These are phyloP conservation scores for Cyprinodon variegatus DNA, from an alignment of 2,113 vertebrate genomes.

Conservation along the genomic window DNA sequence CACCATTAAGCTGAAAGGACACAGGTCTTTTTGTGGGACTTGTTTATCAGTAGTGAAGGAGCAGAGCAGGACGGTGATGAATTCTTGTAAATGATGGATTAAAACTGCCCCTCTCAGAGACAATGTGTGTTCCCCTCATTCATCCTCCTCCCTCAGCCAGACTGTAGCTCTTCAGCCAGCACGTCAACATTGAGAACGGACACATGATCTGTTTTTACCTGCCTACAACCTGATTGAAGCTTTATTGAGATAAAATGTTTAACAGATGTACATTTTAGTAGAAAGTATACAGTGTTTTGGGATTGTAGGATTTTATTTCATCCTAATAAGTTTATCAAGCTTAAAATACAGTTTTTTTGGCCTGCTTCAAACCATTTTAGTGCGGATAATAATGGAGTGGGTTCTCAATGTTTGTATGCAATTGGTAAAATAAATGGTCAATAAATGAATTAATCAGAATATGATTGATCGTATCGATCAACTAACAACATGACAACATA, in stretches of 20 bases:
- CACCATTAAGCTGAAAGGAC: constrained; percentile 27
- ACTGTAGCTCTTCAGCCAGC: constrained; percentile 12
- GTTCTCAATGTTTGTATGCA: no score
- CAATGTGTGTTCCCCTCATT: constrained; percentile 29
- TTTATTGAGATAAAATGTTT: constrained; percentile 1
- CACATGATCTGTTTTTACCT: constrained; percentile 11
- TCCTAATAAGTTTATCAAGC: no score
- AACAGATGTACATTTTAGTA: neutral
- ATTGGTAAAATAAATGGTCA: no score
- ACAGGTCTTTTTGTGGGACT: constrained; percentile 17
- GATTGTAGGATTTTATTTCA: no score
- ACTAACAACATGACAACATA: no score
- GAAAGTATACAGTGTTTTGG: no score
- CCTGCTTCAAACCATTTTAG: no score
- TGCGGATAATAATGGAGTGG: no score
- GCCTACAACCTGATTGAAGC: neutral
- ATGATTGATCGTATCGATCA: no score
- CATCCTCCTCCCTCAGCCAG: constrained; percentile 12
- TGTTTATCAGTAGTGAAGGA: constrained; percentile 49
- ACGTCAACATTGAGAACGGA: constrained; percentile 34
- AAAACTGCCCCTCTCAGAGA: constrained; percentile 42
- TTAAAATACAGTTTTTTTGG: no score
- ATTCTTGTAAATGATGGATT: constrained; percentile 42
- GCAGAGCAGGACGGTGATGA: constrained; percentile 21
- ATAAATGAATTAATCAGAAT: no score